These are phyloP conservation scores for Strigamia crassipes DNA, from an alignment of 2,888 invertebrate genomes.

Conservation along the genomic window DNA sequence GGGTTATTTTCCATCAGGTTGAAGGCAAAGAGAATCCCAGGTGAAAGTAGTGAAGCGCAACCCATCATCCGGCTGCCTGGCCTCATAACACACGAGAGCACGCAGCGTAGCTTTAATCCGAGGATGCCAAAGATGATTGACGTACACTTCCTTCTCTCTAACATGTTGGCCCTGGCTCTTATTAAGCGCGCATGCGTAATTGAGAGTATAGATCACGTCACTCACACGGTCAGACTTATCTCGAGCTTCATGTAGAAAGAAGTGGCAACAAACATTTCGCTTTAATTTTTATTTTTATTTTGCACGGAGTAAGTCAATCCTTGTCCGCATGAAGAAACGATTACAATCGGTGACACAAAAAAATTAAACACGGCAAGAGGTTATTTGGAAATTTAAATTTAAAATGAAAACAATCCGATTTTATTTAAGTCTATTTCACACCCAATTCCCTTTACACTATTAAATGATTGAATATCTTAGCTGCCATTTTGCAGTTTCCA, in stretches of 20 bases:
- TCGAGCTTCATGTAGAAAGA: background rate
- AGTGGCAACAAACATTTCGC: background rate
- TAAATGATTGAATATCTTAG: too few relatives aligned
- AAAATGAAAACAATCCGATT: too few relatives aligned
- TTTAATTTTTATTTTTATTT: background rate
- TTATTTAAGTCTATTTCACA: too few relatives aligned
- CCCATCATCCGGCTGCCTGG: conserved; percentile 30
- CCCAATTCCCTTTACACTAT: too few relatives aligned
- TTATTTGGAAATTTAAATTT: too few relatives aligned
- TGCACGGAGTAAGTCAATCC: too few relatives aligned
- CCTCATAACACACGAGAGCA: conserved; percentile 30
- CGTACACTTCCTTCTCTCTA: conserved; percentile 20
- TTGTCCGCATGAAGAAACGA: too few relatives aligned
- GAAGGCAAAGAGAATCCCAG: conserved; percentile 1
- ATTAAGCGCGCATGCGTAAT: conserved; percentile 30
- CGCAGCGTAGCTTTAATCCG: conserved; percentile 27
- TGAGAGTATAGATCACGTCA: conserved; percentile 26
- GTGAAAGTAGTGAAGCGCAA: conserved; percentile 23
- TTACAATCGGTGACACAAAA: too few relatives aligned
- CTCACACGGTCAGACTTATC: background rate
- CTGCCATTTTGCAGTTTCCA: too few relatives aligned
- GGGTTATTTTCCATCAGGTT: conserved; percentile 13
- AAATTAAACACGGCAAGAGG: too few relatives aligned
- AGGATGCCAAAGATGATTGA: conserved; percentile 30
- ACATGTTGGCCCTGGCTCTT: background rate